Evolutionary conservation across 2,888 invertebrate genomes (phyloP).

Genomic region (Synergus japonicus): DNA sequence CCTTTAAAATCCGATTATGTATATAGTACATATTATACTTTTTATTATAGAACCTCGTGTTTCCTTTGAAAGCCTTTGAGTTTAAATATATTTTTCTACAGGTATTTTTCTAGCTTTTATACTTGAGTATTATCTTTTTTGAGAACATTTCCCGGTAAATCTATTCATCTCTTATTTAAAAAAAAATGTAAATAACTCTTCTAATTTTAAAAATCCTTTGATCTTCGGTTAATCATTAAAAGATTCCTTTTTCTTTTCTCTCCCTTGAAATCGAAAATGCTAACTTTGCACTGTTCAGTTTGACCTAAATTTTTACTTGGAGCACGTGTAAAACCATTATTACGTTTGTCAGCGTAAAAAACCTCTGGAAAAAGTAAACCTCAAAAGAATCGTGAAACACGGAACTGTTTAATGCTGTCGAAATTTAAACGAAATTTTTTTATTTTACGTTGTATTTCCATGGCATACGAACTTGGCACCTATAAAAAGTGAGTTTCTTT

Average conservation of each 20-base stretch:
- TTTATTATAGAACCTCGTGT: not conserved
- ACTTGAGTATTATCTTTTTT: not conserved
- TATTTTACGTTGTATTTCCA: not conserved
- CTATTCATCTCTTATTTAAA: not conserved
- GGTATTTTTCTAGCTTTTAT: no score
- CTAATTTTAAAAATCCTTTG: not conserved
- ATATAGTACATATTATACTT: not conserved
- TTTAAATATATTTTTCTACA: no score
- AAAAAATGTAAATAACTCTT: not conserved
- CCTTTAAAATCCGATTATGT: not conserved
- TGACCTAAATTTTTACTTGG: conserved; percentile 20
- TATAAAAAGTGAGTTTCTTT: conserved; percentile 23
- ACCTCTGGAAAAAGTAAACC: not conserved
- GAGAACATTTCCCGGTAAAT: not conserved
- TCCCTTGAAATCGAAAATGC: not conserved
- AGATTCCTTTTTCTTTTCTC: not conserved
- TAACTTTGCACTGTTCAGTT: not conserved
- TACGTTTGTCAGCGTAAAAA: conserved; percentile 1
- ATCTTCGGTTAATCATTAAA: not conserved
- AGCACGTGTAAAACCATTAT: conserved; percentile 2
- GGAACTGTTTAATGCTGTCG: not conserved
- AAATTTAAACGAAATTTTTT: not conserved
- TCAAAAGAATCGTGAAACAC: not conserved
- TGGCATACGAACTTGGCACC: not conserved
- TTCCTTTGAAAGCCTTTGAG: not conserved